Evolutionary conservation across 2,888 invertebrate genomes (phyloP).

Genomic region (Dioctria linearis): DNA sequence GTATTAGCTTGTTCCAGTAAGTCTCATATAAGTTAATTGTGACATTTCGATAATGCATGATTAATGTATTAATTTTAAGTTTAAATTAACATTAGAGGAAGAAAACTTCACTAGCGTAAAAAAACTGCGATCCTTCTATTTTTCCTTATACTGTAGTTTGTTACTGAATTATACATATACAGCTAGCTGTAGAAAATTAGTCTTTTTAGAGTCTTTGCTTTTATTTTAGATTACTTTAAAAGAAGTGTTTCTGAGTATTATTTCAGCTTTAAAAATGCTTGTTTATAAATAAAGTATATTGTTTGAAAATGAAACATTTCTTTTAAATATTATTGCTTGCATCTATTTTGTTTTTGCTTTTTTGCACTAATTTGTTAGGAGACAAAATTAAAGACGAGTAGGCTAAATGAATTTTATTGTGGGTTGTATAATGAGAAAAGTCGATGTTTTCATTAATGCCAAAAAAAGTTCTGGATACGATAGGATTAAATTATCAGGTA

Average conservation of each 20-base stretch:
- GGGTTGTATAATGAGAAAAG: slow-evolving; percentile 7
- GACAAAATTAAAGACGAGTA: slow-evolving; percentile 39
- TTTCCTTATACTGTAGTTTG: slow-evolving; percentile 19
- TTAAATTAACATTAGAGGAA: slow-evolving; percentile 18
- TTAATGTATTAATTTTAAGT: slow-evolving; percentile 9
- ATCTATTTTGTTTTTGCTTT: slow-evolving; percentile 72
- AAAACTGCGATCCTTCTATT: slow-evolving; percentile 29
- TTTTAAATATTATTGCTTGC: slow-evolving; percentile 56
- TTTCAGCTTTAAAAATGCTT: slow-evolving; percentile 58
- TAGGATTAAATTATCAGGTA: slow-evolving; percentile 35
- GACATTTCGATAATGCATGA: slow-evolving; percentile 20
- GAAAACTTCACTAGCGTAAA: neutral
- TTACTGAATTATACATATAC: neutral
- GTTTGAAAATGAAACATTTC: slow-evolving; percentile 58
- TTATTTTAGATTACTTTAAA: neutral
- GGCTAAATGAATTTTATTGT: slow-evolving; percentile 26
- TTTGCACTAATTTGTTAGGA: slow-evolving; percentile 67
- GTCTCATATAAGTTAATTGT: slow-evolving; percentile 9
- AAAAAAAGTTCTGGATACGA: slow-evolving; percentile 22
- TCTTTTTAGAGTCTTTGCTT: slow-evolving; percentile 21
- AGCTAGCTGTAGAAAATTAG: slow-evolving; percentile 11
- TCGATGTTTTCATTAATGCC: slow-evolving; percentile 31
- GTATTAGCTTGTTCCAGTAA: slow-evolving; percentile 43
- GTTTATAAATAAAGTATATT: slow-evolving; percentile 54
- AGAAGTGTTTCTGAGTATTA: slow-evolving; percentile 61